phyloP scores from a whole-genome alignment of 2,888 invertebrate species.

The Balanococcus diminutus region DNA sequence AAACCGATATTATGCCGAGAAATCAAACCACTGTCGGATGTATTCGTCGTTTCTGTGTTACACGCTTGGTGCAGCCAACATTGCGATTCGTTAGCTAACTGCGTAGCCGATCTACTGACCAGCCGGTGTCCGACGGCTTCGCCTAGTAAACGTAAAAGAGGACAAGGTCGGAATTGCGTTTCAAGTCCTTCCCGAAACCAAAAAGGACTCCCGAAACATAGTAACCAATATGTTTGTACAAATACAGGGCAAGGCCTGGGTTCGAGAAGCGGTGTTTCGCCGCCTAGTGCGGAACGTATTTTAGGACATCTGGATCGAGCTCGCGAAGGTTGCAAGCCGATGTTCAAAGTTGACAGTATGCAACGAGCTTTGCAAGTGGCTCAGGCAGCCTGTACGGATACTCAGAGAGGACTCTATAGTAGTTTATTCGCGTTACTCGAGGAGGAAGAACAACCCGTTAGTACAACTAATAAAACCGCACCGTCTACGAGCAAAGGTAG shows the following conservation, averaged over 20 bases:
- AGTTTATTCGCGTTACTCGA: conserved; percentile 89
- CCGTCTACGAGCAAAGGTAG: conserved; percentile 57
- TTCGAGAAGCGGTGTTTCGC: conserved; percentile 58
- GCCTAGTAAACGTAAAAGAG: conserved; percentile 88
- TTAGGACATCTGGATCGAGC: conserved; percentile 89
- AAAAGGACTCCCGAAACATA: neutral
- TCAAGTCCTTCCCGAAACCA: neutral
- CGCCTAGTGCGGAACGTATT: conserved; percentile 66
- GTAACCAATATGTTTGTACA: neutral
- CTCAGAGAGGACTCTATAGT: conserved; percentile 87
- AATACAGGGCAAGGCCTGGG: conserved; percentile 57
- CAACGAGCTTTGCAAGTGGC: conserved; percentile 89
- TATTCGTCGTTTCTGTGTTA: conserved; percentile 87
- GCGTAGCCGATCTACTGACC: conserved; percentile 78
- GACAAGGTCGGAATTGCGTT: too few species aligned
- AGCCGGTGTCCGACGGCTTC: conserved; percentile 85
- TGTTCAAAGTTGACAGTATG: conserved; percentile 80
- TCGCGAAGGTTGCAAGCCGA: conserved; percentile 55
- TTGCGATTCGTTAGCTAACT: conserved; percentile 85
- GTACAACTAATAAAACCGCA: conserved; percentile 48
- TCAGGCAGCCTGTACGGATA: conserved; percentile 85
- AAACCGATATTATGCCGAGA: conserved; percentile 81
- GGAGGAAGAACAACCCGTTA: conserved; percentile 71
- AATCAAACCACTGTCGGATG: conserved; percentile 75
- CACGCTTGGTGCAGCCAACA: conserved; percentile 94